Evolutionary conservation across 2,888 invertebrate genomes (phyloP), one percentile per base, ranked within the genome.

Genomic region (Pristionchus exspectatus): DNA sequence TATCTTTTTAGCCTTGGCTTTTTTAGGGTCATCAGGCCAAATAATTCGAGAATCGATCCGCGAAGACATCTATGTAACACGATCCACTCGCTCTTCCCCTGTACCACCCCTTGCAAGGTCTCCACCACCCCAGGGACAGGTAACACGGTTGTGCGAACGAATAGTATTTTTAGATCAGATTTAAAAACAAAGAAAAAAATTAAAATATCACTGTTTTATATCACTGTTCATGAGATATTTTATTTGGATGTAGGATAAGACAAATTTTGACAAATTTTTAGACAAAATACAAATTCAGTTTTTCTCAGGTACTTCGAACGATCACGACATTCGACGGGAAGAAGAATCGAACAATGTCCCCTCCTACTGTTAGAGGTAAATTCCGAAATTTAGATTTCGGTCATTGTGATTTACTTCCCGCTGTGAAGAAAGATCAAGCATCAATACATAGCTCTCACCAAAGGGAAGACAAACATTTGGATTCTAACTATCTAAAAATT

Each of bases 281-380:
- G n/a, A n/a, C n/a, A n/a, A n/a, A n/a, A n/a, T n/a, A 69, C 2
- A 24, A 69, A 33, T 27, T 2, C 2, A 12, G 9, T 9, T 44
- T 0, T n/a, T 44, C 18, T 44, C 86, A 87, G 87, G 87, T 87
- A 2, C 87, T 87, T 14, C 87, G 87, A 10, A 87, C 87, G 27
- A 88, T 88, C 33, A 88, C 87, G 21, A 88, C 87, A 4, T 56
- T 88, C 74, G 87, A 88, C 56, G 87, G 56, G 21, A 56, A 33
- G 30, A 24, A 54, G 21, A 74, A 74, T 16, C 50, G 74, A 12
- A 74, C 87, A 1, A 38, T 56, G n/a, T 88, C 87, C 33, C 87
- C 87, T 30, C 87, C 87, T 14, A 54, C 12, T 50, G 81, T 81
- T 18, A 54, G 81, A 81, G 81, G 81, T 81, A 44, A 24, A 10